Percentiles rank a stretch among this genome's conserved stretches.
phyloP scores from a whole-genome alignment of 2,888 invertebrate species.

The Spodoptera exigua region DNA sequence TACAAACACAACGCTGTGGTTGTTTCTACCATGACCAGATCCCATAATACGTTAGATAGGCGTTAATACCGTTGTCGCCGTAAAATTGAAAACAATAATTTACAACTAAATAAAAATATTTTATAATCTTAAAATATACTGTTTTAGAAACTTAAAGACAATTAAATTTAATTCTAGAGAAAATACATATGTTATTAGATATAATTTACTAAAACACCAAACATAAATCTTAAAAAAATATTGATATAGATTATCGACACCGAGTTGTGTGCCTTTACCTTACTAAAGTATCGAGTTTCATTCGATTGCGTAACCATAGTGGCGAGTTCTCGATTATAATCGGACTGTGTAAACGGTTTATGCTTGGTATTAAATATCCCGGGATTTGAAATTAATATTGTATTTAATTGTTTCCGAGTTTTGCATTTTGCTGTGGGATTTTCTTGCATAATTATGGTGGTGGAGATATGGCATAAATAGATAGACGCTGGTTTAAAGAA shows the following conservation, averaged over 20 bases:
- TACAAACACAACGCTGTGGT: too few relatives aligned
- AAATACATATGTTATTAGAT: too few relatives aligned
- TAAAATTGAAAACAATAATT: too few relatives aligned
- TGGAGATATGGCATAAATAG: neutral
- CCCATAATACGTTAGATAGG: too few relatives aligned
- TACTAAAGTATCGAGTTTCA: slow-evolving; percentile 51
- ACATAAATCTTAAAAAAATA: too few relatives aligned
- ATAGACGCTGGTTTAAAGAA: neutral
- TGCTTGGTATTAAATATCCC: slow-evolving; percentile 39
- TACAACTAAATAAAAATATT: too few relatives aligned
- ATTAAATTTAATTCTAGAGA: too few relatives aligned
- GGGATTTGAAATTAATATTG: slow-evolving; percentile 47
- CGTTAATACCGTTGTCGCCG: too few relatives aligned
- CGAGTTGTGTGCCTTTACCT: slow-evolving; percentile 21
- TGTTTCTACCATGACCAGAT: too few relatives aligned
- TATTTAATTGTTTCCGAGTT: slow-evolving; percentile 33
- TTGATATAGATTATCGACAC: neutral
- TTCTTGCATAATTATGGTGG: slow-evolving; percentile 27
- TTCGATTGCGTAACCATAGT: slow-evolving; percentile 54
- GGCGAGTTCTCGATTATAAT: slow-evolving; percentile 55
- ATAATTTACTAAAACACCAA: too few relatives aligned
- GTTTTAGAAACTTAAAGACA: too few relatives aligned
- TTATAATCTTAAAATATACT: too few relatives aligned
- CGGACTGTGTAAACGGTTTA: slow-evolving; percentile 48
- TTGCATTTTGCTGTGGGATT: slow-evolving; percentile 4